Conservation (phyloP, 1,140 invertebrate genomes). For the Geopemphigus sp. region DNA sequence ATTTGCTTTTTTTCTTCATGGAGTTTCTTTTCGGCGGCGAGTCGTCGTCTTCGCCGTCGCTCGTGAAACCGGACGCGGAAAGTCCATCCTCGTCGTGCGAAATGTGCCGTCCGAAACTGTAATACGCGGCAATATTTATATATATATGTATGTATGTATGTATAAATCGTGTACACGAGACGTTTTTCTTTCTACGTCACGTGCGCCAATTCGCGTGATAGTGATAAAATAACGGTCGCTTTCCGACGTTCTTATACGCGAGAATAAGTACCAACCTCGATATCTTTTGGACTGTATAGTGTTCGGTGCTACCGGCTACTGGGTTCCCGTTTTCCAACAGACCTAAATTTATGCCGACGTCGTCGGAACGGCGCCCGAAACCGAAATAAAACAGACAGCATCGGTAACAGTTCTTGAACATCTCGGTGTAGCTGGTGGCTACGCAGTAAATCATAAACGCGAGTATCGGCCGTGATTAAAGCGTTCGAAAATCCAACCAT, state of each 20-base stretch:
- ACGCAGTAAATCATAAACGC: background rate
- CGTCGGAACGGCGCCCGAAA: conserved; percentile 31
- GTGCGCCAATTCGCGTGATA: background rate
- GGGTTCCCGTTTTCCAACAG: conserved; percentile 7
- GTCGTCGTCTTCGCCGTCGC: conserved; percentile 31
- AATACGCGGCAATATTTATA: background rate
- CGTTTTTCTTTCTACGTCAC: background rate
- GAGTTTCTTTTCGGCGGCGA: conserved; percentile 19
- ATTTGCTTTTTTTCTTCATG: conserved; percentile 46
- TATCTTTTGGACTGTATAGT: conserved; percentile 49
- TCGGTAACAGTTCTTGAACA: conserved; percentile 47
- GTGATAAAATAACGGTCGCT: background rate
- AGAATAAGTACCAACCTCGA: conserved; percentile 28
- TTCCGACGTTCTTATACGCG: background rate
- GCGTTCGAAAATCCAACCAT: conserved; percentile 13
- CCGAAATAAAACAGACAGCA: conserved; percentile 48
- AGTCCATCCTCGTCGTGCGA: conserved; percentile 48
- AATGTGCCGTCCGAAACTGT: conserved; percentile 43
- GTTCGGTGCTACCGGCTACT: conserved; percentile 22
- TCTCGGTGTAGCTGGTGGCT: background rate
- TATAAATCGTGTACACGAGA: background rate
- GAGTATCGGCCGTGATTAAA: background rate
- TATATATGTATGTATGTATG: no score
- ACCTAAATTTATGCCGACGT: conserved; percentile 26
- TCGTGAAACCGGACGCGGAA: conserved; percentile 31